phyloP scores from a whole-genome alignment of 2,797 vertebrate species.

The Dendrocincla tyrannina region DNA sequence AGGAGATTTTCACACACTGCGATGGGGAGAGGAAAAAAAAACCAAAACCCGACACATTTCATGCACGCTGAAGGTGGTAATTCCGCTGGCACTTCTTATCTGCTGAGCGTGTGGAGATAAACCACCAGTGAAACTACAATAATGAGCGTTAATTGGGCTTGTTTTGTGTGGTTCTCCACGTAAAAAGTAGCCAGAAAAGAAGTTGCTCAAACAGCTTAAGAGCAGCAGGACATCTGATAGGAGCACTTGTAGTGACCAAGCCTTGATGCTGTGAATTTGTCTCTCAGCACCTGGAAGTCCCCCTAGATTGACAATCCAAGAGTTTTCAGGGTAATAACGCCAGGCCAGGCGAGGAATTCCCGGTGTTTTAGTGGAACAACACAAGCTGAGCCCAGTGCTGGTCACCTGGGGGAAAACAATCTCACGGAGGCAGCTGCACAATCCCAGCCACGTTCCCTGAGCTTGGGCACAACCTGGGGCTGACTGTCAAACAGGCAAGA shows the following conservation, averaged over 20 bases:
- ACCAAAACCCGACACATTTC: neutral
- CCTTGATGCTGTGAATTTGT: neutral
- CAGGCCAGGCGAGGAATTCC: neutral
- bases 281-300: neutral
- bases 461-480: neutral
- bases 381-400: neutral
- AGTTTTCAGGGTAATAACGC: accelerated
- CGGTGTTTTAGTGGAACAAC: accelerated
- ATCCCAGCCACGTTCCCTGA: neutral
- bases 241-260: accelerated
- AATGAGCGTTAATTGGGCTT: neutral
- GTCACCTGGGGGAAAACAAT: accelerated
- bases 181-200: neutral
- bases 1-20: constrained; percentile 54
- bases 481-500: neutral
- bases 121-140: neutral
- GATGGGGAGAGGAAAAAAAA: accelerated
- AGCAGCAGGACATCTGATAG: accelerated
- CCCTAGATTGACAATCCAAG: neutral
- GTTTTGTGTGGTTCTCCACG: neutral
- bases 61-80: neutral
- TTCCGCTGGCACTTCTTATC: neutral
- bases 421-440: neutral
- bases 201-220: neutral
- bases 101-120: neutral